Evolutionary conservation across 2,888 invertebrate genomes (phyloP).

Genomic region (Thyatira batis): DNA sequence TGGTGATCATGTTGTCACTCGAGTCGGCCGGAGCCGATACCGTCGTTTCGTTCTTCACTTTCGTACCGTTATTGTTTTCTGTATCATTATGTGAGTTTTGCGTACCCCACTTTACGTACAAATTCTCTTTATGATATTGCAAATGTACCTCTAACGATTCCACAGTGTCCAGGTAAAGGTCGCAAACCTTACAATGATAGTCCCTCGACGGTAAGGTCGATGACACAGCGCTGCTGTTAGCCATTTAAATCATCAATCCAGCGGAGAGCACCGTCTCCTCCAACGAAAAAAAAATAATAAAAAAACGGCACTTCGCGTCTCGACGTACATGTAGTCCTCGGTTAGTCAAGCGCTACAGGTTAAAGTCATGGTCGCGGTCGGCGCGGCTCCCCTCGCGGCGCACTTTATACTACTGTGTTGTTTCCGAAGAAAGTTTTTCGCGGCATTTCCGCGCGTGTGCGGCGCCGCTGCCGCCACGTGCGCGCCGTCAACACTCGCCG

Average conservation of each 20-base stretch:
- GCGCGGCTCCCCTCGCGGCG: conserved; percentile 50
- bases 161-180: conserved; percentile 87
- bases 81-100: conserved; percentile 82
- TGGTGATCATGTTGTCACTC: conserved; percentile 85
- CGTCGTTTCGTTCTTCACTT: conserved; percentile 83
- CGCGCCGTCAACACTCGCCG: conserved; percentile 73
- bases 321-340: conserved; percentile 72
- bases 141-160: conserved; percentile 90
- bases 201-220: conserved; percentile 82
- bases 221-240: conserved; percentile 79
- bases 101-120: conserved; percentile 88
- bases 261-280: conserved; percentile 76
- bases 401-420: conserved; percentile 64
- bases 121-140: conserved; percentile 90
- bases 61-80: conserved; percentile 85
- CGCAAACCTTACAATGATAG: conserved; percentile 89
- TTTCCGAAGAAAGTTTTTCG: conserved; percentile 77
- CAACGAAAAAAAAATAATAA: conserved; percentile 80
- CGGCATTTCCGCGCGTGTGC: conserved; percentile 74
- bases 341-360: conserved; percentile 70
- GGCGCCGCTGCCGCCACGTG: conserved; percentile 70
- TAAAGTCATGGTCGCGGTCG: conserved; percentile 63
- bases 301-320: conserved; percentile 68
- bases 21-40: conserved; percentile 89
- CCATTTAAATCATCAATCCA: conserved; percentile 80